These are phyloP conservation scores for Athripsodes cinereus DNA, from an alignment of 2,888 invertebrate species.

Conservation along the genomic window DNA sequence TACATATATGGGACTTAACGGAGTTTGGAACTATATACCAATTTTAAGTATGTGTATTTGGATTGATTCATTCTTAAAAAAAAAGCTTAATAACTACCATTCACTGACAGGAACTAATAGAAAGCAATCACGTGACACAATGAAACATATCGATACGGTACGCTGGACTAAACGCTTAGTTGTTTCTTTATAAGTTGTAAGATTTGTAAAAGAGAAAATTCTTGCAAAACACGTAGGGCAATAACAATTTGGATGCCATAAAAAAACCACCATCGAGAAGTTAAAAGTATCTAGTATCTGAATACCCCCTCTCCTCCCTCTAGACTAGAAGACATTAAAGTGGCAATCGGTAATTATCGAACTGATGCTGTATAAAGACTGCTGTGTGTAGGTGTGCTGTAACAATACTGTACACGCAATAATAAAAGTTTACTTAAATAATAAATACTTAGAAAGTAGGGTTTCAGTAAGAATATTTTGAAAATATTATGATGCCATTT, in stretches of 20 bases:
- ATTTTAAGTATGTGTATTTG: too few relatives aligned
- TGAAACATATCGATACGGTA: background rate
- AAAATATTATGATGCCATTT: too few relatives aligned
- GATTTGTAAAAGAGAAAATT: background rate
- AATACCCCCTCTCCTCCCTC: conserved; percentile 15
- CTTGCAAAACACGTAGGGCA: conserved; percentile 24
- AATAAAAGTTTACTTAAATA: background rate
- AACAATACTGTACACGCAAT: background rate
- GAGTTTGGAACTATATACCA: too few relatives aligned
- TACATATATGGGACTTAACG: too few relatives aligned
- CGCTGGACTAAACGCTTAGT: background rate
- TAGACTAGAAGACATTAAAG: conserved; percentile 21
- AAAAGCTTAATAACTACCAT: too few relatives aligned
- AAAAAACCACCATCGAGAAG: conserved; percentile 27
- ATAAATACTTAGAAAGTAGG: too few relatives aligned
- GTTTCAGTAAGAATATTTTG: too few relatives aligned
- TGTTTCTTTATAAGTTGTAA: too few relatives aligned
- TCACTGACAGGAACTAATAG: too few relatives aligned
- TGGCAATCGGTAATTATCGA: conserved; percentile 28
- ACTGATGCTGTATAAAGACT: conserved; percentile 21
- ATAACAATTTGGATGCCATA: conserved; percentile 25
- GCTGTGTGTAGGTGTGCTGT: background rate
- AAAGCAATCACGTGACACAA: background rate
- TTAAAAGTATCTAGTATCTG: too few relatives aligned
- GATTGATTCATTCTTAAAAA: too few relatives aligned